Conservation (phyloP, 2,888 invertebrate species). For the Anticlea derivata region DNA sequence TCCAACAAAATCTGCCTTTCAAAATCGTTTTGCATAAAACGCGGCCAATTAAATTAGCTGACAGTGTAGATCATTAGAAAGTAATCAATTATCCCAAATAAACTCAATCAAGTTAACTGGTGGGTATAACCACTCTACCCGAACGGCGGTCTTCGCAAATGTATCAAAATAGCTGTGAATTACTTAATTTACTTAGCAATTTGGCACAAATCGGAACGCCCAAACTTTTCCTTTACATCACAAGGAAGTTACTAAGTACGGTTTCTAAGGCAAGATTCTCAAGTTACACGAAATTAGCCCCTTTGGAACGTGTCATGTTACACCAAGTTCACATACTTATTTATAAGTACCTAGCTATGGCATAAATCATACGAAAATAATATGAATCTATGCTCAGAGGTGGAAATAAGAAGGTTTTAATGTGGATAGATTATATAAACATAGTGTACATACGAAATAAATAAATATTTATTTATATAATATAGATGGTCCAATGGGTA, state of each 20-base stretch:
- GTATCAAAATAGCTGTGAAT: conserved; percentile 37
- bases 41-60: too few species aligned
- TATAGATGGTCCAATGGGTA: too few species aligned
- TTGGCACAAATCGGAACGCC: conserved; percentile 43
- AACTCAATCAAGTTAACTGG: conserved; percentile 25
- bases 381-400: too few species aligned
- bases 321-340: conserved; percentile 30
- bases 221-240: conserved; percentile 46
- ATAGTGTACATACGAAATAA: too few species aligned
- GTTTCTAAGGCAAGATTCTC: conserved; percentile 40
- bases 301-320: conserved; percentile 41
- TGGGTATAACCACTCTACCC: conserved; percentile 23
- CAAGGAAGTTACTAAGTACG: conserved; percentile 37
- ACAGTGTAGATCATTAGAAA: conserved; percentile 17
- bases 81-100: conserved; percentile 23
- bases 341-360: conserved; percentile 25
- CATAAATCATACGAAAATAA: conserved; percentile 4
- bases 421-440: too few species aligned
- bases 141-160: conserved; percentile 32
- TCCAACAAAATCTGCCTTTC: too few species aligned
- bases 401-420: too few species aligned
- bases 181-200: conserved; percentile 49
- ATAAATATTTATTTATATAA: too few species aligned
- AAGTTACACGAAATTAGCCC: conserved; percentile 56
- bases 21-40: too few species aligned